Evolutionary conservation across 2,888 invertebrate genomes (phyloP).

Genomic region (Campopleginae sp.): DNA sequence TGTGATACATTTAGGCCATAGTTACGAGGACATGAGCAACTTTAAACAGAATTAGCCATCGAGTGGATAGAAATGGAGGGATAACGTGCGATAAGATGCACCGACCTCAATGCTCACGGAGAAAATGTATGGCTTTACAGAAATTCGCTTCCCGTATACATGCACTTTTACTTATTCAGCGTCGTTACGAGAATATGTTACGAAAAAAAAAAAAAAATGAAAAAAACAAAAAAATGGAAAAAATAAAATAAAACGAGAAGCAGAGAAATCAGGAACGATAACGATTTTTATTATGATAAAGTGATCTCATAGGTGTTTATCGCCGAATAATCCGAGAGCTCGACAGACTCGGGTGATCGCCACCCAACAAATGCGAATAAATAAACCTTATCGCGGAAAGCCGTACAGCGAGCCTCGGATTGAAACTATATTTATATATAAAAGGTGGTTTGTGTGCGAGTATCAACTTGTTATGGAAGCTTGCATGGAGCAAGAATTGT

Average conservation of each 20-base stretch:
- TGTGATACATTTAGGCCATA: conserved; percentile 14
- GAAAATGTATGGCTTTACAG: conserved; percentile 18
- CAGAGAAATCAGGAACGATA: conserved; percentile 32
- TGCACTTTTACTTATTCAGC: neutral
- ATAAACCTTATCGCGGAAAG: conserved; percentile 65
- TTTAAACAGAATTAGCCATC: conserved; percentile 46
- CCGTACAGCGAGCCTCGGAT: conserved; percentile 40
- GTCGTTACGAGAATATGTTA: neutral
- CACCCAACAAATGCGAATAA: conserved; percentile 60
- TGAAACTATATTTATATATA: conserved; percentile 9
- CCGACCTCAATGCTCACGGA: conserved; percentile 7
- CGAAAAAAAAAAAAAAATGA: neutral
- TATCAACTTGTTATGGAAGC: conserved; percentile 19
- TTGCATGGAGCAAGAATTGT: conserved; percentile 36
- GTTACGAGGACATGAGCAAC: conserved; percentile 18
- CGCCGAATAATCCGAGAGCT: conserved; percentile 62
- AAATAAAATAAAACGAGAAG: neutral
- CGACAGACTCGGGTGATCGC: conserved; percentile 36
- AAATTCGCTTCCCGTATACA: conserved; percentile 24
- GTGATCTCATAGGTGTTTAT: conserved; percentile 64
- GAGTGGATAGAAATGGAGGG: conserved; percentile 41
- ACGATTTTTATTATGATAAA: conserved; percentile 65
- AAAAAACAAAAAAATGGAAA: too few species aligned
- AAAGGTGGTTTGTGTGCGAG: conserved; percentile 7
- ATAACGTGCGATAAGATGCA: conserved; percentile 9